Conservation (phyloP, 2,797 vertebrate genomes). For the Synaphobranchus kaupii region DNA sequence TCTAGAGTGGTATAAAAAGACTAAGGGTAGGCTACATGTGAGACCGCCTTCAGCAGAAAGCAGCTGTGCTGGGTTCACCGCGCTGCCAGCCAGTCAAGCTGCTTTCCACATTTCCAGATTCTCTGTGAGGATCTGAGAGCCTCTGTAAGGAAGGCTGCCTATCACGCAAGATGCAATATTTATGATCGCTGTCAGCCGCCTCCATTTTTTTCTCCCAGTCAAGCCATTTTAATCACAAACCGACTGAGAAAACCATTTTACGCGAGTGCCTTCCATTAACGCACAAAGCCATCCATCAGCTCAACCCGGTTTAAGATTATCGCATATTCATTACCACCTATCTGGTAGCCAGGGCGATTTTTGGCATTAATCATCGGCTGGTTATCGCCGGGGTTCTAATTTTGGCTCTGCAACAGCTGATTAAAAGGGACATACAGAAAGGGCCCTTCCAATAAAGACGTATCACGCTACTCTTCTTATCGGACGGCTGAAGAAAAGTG, state of each 20-base stretch:
- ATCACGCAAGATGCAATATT: neutral
- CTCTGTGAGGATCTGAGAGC: neutral
- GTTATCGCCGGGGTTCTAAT: neutral
- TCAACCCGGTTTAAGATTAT: neutral
- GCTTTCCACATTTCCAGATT: neutral
- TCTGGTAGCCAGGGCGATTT: neutral
- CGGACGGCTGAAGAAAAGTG: neutral
- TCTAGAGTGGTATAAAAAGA: neutral
- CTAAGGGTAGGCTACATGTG: neutral
- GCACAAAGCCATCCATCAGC: neutral
- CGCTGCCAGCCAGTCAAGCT: neutral
- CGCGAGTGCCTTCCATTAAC: neutral
- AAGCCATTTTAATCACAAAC: neutral
- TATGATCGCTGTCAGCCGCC: neutral
- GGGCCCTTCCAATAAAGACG: neutral
- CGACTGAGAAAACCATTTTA: neutral
- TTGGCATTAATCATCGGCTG: neutral
- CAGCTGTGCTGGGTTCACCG: neutral
- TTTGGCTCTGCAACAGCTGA: neutral
- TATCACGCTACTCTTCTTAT: neutral
- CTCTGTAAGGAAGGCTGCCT: neutral
- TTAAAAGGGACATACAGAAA: neutral
- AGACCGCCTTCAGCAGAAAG: neutral
- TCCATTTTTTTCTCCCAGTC: neutral
- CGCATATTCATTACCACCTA: constrained; percentile 11